Evolutionary conservation across 1,140 invertebrate genomes (phyloP), one percentile per base, ranked within the genome.

Genomic region (Drosophila lacteicornis): DNA sequence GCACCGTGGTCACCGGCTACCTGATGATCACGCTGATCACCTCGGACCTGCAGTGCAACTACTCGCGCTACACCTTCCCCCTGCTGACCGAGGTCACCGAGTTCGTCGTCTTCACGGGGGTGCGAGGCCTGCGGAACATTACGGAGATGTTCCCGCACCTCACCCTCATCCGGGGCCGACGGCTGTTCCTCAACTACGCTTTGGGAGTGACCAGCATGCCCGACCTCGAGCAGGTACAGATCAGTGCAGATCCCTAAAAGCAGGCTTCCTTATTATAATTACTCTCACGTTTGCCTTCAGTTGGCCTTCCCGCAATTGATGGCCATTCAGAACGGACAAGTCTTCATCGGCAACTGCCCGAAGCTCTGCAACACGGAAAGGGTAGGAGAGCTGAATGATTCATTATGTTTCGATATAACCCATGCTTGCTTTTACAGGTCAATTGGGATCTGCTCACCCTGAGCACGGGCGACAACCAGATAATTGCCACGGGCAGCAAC

Each of bases 131-230:
- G n/a, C 94, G 93, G 42, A 96, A 95, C 57, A 94, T 99, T 15
- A 94, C 95, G 8, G 93, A 95, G 66, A 93, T 99, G 50, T 99
- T 99, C 92, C 99, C 99, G 3, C 98, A 99, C 93, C 94, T 99
- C 75, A 93, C 96, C 17, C 96, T 99, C 38, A 99, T 99, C 75
- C 95, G 98, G 50, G 99, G 99, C n/a, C 94, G 96, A 75, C 94
- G 95, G 51, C 93, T 99, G 19, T 96, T 98, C 83, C 95, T 95
- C 80, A 96, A 98, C 93, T 98, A 97, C 93, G 97, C 98, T n/a
- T 93, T 99, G 19, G 96, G 98, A 43, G 94, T 97, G 8, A 80
- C 78, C 17, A 76, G 38, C 40, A 91, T 92, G 82, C 67, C 45
- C 2, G 80, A 91, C 51, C 70, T 92, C 0, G 45, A 88, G 38